A percentile compares a stretch with the other conserved stretches of the same genome.
These are phyloP conservation scores for Spodoptera exigua DNA, from an alignment of 2,888 invertebrate species.

Conservation along the genomic window DNA sequence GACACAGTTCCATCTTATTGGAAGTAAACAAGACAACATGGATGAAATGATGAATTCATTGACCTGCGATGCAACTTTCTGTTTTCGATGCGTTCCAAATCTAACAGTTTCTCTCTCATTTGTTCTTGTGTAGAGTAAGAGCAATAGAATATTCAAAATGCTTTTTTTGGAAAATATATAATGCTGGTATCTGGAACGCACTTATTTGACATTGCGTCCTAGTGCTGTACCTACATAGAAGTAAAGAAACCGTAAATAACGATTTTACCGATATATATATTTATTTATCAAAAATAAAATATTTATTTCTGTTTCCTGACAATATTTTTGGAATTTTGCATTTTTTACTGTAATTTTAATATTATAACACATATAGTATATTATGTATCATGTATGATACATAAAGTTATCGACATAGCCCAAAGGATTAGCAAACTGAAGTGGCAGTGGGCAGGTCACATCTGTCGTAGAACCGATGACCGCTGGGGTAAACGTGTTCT, in stretches of 20 bases:
- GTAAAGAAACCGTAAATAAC: too few species aligned
- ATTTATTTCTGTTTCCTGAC: too few species aligned
- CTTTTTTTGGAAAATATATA: neutral
- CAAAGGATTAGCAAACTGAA: too few species aligned
- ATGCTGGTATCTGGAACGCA: constrained; percentile 2
- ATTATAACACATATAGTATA: too few species aligned
- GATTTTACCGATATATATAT: constrained; percentile 13
- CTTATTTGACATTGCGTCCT: constrained; percentile 10
- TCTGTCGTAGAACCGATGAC: too few species aligned
- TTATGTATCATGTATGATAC: too few species aligned
- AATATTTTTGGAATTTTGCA: too few species aligned
- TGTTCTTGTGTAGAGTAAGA: neutral
- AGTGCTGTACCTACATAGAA: constrained; percentile 14
- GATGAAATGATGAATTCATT: constrained; percentile 42
- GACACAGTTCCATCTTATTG: constrained; percentile 69
- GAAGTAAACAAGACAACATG: constrained; percentile 59
- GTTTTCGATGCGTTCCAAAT: constrained; percentile 35
- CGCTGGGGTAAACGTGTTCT: too few species aligned
- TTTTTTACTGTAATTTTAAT: too few species aligned
- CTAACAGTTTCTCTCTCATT: constrained; percentile 16
- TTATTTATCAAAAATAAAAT: too few species aligned
- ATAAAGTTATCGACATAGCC: too few species aligned
- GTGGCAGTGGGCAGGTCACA: too few species aligned
- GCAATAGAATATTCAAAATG: constrained; percentile 9
- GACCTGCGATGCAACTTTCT: constrained; percentile 54